phyloP scores from a whole-genome alignment of 2,797 vertebrate genomes.

The Lacerta bilineata region DNA sequence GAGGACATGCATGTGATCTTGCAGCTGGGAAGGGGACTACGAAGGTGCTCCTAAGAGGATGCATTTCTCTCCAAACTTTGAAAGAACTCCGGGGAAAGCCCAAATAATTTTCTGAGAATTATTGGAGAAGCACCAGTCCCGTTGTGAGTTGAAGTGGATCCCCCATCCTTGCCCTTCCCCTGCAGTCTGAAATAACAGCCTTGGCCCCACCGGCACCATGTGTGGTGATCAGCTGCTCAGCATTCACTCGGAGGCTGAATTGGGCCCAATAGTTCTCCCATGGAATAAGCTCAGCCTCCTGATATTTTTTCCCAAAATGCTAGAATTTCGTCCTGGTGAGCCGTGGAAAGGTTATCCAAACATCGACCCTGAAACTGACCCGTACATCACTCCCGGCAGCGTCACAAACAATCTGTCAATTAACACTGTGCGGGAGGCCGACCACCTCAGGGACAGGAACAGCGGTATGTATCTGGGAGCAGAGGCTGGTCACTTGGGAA shows the following conservation, averaged over 20 bases:
- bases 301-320: conserved; percentile 6
- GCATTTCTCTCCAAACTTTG: not conserved
- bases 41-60: not conserved
- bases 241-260: too few species aligned
- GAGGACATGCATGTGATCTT: not conserved
- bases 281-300: conserved; percentile 21
- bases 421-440: conserved; percentile 99
- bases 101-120: not conserved
- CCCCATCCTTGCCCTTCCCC: not conserved
- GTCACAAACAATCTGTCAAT: conserved; percentile 99
- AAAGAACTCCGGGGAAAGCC: not conserved
- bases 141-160: not conserved
- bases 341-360: conserved; percentile 99
- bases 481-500: not conserved
- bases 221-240: not conserved
- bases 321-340: conserved; percentile 99
- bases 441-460: conserved; percentile 99
- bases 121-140: not conserved
- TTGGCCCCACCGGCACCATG: not conserved
- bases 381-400: conserved; percentile 99
- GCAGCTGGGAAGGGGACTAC: too few species aligned
- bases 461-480: conserved; percentile 83
- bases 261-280: not conserved
- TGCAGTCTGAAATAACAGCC: not conserved
- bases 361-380: conserved; percentile 99